Base-by-base conservation (phyloP, 2,888 invertebrate genomes). In the Drosophila aldrichi region DNA sequence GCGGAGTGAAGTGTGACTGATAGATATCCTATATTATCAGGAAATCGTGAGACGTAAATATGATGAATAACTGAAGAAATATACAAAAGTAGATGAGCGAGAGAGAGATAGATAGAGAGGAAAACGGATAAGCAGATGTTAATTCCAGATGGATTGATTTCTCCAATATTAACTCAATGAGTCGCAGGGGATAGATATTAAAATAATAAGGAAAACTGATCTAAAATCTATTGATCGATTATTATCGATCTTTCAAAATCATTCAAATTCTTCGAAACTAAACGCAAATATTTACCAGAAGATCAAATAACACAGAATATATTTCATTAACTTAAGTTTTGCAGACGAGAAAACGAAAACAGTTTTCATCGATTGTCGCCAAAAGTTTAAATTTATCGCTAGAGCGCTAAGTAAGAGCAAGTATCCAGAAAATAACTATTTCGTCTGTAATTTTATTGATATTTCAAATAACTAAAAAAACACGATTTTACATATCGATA, bases 271-370 rank as follows among this genome's bases (percentile, higher is more conserved):
- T n/a, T 3, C 10, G n/a, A n/a, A 2, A n/a, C 16, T 25, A 3
- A 5, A 0, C 0, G 0, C 3, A n/a, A 29, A n/a, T n/a, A 6
- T 2, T 29, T 25, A 9, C 0, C 6, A 18, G 2, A 18, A 5
- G 10, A 7, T 1, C 1, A 38, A 38, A 2, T 1, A 16, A 2
- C 2, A 7, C 2, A 16, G 2, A 8, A 8, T 25, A 29, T 8
- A 0, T 29, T 29, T 10, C 10, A 10, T 8, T 10, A 32, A 10
- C 32, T 32, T 9, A 29, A 29, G 29, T 2, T 2, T 25, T 25
- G 25, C 29, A 29, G 34, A 12, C 34, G 12, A 22, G 0, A 25
- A 16, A 25, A 1, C n/a, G 5, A 22, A 22, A 36, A 2, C 16
- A 9, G n/a, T 52, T 22, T n/a, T 29, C n/a, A 48, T 25, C 46